Base-by-base conservation (phyloP, 2,888 invertebrate genomes). In the Orthonychiurus folsomi region DNA sequence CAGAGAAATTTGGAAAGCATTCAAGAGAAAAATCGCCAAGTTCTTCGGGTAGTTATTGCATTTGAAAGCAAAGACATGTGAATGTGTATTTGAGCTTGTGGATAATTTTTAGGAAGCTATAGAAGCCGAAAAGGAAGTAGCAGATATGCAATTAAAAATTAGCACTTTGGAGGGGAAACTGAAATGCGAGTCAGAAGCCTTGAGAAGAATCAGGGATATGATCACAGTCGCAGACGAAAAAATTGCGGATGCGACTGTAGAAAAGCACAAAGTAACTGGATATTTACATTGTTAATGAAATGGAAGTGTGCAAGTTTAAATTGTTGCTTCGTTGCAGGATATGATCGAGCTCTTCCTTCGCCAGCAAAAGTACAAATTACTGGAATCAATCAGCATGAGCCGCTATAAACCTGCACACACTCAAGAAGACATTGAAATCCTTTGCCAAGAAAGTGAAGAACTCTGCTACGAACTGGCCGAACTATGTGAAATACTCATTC, bases 301-400 rank as follows among this genome's bases (percentile, higher is more conserved):
- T 61, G 26, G 47, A 20, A 37, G 21, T 37, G 18, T 25, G 54
- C 28, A 52, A 54, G 37, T 56, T 5, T 56, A 53, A 59, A n/a
- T n/a, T 27, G 28, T 12, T 59, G 64, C 58, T 55, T 5, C 48
- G 63, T 73, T 74, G 27, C 73, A 82, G 82, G 83, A 82, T 71
- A 77, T 84, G 64, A 82, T 84, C 74, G 75, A 80, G 62, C 73
- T 89, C 23, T 82, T 88, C 1, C 81, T 85, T 56, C 83, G 84
- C 70, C 89, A 90, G 75, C 83, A 85, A 28, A 84, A 86, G 66
- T 83, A 85, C 28, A 82, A 80, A 67, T 81, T 86, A 70, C 81
- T 86, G 61, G 75, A 77, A 63, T 77, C 79, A 27, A 73, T 80
- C 1, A 78, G 78, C 71, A 74, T 73, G 57, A 76, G 77, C 2